phyloP scores from a whole-genome alignment of 2,888 invertebrate species.

The Caenorhabditis japonica region DNA sequence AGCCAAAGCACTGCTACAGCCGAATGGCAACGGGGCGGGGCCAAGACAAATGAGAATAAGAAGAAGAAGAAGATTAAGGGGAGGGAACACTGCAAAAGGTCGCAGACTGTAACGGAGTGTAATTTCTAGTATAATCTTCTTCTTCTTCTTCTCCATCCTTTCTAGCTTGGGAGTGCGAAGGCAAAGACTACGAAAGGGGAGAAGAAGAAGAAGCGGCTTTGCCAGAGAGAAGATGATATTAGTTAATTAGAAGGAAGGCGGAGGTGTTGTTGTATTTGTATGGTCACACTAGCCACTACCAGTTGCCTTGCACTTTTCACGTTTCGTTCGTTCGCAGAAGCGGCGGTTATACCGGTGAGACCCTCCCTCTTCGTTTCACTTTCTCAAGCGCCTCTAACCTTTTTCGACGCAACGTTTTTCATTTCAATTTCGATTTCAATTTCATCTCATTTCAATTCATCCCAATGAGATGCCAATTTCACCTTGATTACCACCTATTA shows the following conservation, averaged over 20 bases:
- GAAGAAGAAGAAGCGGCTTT: conserved; percentile 31
- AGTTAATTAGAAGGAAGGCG: conserved; percentile 42
- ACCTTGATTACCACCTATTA: no score
- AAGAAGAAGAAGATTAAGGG: conserved; percentile 13
- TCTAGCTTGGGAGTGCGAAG: no score
- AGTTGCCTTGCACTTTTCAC: conserved; percentile 21
- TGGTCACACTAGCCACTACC: conserved; percentile 31
- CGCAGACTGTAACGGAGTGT: conserved; percentile 45
- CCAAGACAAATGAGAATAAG: conserved; percentile 20
- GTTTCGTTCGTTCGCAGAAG: conserved; percentile 7
- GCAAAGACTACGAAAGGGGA: neutral
- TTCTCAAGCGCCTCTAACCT: conserved; percentile 38
- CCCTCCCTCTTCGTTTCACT: conserved; percentile 16
- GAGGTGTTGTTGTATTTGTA: conserved; percentile 36
- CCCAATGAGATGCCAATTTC: conserved; percentile 28
- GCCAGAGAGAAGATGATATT: conserved; percentile 7
- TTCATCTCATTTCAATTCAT: no score
- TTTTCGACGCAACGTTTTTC: conserved; percentile 13
- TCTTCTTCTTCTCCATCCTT: neutral
- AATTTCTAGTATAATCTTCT: conserved; percentile 45
- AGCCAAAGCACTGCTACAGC: conserved; percentile 38
- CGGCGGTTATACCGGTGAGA: conserved; percentile 48
- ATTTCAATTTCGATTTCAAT: no score
- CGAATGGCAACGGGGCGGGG: conserved; percentile 46
- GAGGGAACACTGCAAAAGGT: conserved; percentile 41